Evolutionary conservation across 2,888 invertebrate genomes (phyloP).

Genomic region (Pyrocoelia pectoralis): DNA sequence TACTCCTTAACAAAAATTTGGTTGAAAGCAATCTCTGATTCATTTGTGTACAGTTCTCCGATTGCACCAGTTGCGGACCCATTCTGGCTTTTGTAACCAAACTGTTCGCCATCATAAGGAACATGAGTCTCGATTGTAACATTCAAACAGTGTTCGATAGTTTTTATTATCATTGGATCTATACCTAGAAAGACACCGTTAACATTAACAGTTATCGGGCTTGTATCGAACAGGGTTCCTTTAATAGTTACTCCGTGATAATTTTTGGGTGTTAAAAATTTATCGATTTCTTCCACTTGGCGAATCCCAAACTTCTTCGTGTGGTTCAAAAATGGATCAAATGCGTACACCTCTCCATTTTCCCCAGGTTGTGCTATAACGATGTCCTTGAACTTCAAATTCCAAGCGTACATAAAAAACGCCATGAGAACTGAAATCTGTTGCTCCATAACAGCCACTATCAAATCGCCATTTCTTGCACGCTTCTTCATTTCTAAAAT

Average conservation of each 20-base stretch:
- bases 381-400: slow-evolving; percentile 18
- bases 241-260: slow-evolving; percentile 19
- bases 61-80: slow-evolving; percentile 57
- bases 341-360: slow-evolving; percentile 11
- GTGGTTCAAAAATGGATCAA: slow-evolving; percentile 27
- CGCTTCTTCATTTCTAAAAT: background rate
- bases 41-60: slow-evolving; percentile 51
- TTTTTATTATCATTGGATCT: slow-evolving; percentile 30
- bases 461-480: background rate
- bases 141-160: slow-evolving; percentile 31
- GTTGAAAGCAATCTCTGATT: slow-evolving; percentile 56
- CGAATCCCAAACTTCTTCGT: slow-evolving; percentile 7
- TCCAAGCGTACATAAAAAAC: slow-evolving; percentile 14
- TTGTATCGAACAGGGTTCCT: slow-evolving; percentile 29
- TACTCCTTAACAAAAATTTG: slow-evolving; percentile 60
- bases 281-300: slow-evolving; percentile 12
- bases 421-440: background rate
- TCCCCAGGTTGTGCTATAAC: slow-evolving; percentile 14
- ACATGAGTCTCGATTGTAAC: slow-evolving; percentile 18
- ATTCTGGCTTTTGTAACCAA: slow-evolving; percentile 51
- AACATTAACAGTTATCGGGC: slow-evolving; percentile 24
- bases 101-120: slow-evolving; percentile 23
- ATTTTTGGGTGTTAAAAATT: slow-evolving; percentile 22
- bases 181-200: slow-evolving; percentile 25
- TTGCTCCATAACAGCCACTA: slow-evolving; percentile 10